phyloP scores from a whole-genome alignment of 2,797 vertebrate species.

The Semaprochilodus insignis region DNA sequence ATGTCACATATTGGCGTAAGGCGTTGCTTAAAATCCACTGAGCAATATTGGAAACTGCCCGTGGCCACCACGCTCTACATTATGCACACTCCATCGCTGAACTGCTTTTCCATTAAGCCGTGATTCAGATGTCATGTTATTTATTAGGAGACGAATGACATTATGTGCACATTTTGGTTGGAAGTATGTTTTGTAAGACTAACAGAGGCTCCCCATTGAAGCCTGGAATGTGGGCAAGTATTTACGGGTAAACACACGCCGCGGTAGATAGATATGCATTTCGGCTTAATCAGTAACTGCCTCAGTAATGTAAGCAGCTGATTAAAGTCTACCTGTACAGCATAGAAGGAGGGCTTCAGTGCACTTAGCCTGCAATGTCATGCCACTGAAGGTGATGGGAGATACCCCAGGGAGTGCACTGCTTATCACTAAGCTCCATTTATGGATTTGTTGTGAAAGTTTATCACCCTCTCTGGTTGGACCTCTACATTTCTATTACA shows the following conservation, averaged over 20 bases:
- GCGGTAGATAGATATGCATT: constrained; percentile 21
- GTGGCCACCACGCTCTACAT: neutral
- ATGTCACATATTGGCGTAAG: constrained; percentile 11
- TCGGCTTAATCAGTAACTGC: constrained; percentile 41
- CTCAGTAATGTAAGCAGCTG: constrained; percentile 43
- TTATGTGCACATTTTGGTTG: neutral
- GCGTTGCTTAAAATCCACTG: constrained; percentile 21
- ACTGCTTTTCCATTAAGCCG: constrained; percentile 10
- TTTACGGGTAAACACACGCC: constrained; percentile 16
- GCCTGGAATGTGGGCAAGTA: constrained; percentile 10
- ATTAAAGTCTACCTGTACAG: constrained; percentile 46
- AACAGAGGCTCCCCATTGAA: neutral
- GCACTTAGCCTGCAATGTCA: constrained; percentile 33
- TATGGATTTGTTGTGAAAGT: constrained; percentile 8
- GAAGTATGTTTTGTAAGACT: constrained; percentile 7
- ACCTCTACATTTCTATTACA: neutral
- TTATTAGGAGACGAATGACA: neutral
- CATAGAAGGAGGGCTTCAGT: constrained; percentile 26
- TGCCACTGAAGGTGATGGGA: constrained; percentile 36
- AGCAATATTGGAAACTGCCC: constrained; percentile 28
- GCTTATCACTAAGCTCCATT: neutral
- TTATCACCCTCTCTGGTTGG: neutral
- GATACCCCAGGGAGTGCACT: constrained; percentile 10
- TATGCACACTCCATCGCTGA: constrained; percentile 2
- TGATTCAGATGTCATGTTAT: constrained; percentile 19